phyloP scores from a whole-genome alignment of 2,797 vertebrate genomes.

The Smutsia gigantea region DNA sequence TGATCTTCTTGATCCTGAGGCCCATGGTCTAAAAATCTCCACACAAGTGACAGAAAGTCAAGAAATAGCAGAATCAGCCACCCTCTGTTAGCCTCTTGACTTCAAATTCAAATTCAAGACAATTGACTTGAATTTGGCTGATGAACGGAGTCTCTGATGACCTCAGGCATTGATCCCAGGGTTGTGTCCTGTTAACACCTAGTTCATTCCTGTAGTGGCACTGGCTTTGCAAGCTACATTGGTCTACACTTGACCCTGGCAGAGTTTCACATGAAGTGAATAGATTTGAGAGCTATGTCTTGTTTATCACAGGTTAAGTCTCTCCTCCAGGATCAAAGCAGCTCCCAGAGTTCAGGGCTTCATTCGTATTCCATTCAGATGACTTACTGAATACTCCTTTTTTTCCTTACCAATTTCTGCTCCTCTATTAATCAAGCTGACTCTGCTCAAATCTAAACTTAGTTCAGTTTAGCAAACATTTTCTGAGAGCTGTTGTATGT shows the following conservation, averaged over 20 bases:
- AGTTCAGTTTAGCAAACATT: background rate
- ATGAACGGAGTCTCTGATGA: background rate
- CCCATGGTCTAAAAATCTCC: background rate
- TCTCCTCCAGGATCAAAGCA: background rate
- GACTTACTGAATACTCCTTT: background rate
- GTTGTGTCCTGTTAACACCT: background rate
- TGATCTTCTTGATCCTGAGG: background rate
- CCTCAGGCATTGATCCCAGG: background rate
- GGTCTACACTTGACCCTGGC: background rate
- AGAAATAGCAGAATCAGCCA: slow-evolving; percentile 5
- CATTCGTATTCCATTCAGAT: background rate
- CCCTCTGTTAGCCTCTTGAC: background rate
- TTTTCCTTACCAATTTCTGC: background rate
- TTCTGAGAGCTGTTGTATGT: background rate
- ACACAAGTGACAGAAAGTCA: background rate
- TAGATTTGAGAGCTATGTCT: background rate
- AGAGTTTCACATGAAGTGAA: background rate
- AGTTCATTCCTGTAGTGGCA: background rate
- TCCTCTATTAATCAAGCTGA: background rate
- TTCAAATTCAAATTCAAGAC: slow-evolving; percentile 34
- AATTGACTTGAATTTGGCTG: slow-evolving; percentile 1
- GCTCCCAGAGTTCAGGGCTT: background rate
- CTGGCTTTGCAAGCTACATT: background rate
- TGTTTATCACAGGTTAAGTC: background rate
- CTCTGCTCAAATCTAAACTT: background rate